phyloP scores from a whole-genome alignment of 2,888 invertebrate genomes.

The Agriopis leucophaearia region DNA sequence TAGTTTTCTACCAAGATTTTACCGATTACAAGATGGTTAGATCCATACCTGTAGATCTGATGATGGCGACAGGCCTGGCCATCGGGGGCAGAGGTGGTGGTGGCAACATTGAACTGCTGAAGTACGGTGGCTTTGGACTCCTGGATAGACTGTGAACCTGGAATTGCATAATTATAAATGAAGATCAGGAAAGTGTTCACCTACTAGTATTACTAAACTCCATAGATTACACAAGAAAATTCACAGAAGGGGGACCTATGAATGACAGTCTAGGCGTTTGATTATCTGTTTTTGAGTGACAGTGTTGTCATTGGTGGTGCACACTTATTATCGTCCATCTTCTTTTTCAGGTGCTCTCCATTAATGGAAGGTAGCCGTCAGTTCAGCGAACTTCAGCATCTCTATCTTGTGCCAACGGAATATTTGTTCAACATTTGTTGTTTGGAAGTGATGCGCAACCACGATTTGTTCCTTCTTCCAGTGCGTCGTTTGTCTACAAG shows the following conservation, averaged over 20 bases:
- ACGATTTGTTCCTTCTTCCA: too few species aligned
- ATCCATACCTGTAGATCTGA: slow-evolving; percentile 92
- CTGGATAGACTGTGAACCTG: slow-evolving; percentile 86
- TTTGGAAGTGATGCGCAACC: too few species aligned
- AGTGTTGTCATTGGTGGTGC: not conserved
- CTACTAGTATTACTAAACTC: too few species aligned
- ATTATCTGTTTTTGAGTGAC: not conserved
- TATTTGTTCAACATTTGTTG: too few species aligned
- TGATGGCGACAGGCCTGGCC: slow-evolving; percentile 98
- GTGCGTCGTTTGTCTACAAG: too few species aligned
- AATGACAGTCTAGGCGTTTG: not conserved
- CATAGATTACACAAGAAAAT: too few species aligned
- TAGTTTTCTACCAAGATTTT: not conserved
- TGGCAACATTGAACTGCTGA: slow-evolving; percentile 96
- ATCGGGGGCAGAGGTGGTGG: slow-evolving; percentile 98
- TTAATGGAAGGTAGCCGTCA: too few species aligned
- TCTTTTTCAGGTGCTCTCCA: too few species aligned
- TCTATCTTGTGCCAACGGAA: too few species aligned
- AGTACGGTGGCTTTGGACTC: slow-evolving; percentile 93
- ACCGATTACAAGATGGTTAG: not conserved
- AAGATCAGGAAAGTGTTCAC: not conserved
- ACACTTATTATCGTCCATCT: too few species aligned
- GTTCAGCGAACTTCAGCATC: too few species aligned
- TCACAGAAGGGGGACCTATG: too few species aligned
- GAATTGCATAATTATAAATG: slow-evolving; percentile 32